These are phyloP conservation scores for Colostygia pectinataria DNA, from an alignment of 2,888 invertebrate species.

Conservation along the genomic window DNA sequence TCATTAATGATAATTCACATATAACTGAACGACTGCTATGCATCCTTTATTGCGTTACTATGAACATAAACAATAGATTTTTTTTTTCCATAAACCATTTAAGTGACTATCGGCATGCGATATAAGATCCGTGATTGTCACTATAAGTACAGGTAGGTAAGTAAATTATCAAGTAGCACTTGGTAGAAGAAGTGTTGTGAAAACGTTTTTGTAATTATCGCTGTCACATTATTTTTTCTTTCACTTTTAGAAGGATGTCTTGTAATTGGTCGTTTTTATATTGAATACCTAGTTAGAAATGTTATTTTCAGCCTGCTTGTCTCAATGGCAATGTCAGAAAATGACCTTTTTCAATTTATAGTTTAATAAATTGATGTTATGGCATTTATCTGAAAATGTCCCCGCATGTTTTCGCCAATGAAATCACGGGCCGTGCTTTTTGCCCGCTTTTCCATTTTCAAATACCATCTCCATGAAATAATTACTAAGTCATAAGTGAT, in stretches of 20 bases:
- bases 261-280: too few species aligned
- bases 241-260: neutral
- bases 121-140: constrained; percentile 42
- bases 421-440: too few species aligned
- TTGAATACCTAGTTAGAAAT: too few species aligned
- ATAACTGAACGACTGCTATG: constrained; percentile 32
- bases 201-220: neutral
- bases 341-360: too few species aligned
- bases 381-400: too few species aligned
- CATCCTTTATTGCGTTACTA: constrained; percentile 56
- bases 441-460: too few species aligned
- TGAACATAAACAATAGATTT: constrained; percentile 40
- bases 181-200: neutral
- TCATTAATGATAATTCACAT: constrained; percentile 67
- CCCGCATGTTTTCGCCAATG: too few species aligned
- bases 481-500: constrained; percentile 51
- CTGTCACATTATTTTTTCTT: constrained; percentile 15
- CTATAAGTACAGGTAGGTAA: neutral
- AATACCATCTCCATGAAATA: too few species aligned
- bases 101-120: constrained; percentile 39
- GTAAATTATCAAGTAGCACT: neutral
- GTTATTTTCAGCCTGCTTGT: too few species aligned
- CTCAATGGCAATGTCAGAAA: too few species aligned
- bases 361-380: too few species aligned
- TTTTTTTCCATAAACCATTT: constrained; percentile 30